phyloP scores from a whole-genome alignment of 2,888 invertebrate genomes.

The Plusia festucae region DNA sequence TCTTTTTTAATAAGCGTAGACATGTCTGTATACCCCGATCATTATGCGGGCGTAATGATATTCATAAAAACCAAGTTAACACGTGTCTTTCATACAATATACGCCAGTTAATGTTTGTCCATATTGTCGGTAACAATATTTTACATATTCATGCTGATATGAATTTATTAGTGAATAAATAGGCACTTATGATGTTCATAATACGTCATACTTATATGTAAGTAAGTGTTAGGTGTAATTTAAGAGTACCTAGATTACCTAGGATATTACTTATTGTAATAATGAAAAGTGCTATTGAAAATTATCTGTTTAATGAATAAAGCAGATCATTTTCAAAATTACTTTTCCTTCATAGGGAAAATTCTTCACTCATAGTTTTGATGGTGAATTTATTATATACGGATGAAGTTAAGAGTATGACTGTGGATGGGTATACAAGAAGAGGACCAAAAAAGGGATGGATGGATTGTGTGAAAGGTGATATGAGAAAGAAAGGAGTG shows the following conservation, averaged over 20 bases:
- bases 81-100: not conserved
- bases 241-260: not conserved
- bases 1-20: no score
- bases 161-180: not conserved
- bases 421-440: no score
- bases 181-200: not conserved
- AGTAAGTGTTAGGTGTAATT: not conserved
- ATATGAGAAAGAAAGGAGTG: no score
- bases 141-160: constrained; percentile 1
- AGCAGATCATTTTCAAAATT: no score
- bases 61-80: not conserved
- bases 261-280: not conserved
- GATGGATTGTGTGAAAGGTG: no score
- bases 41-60: not conserved
- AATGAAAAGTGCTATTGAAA: no score
- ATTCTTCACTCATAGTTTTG: no score
- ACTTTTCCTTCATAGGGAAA: no score
- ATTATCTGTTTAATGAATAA: no score
- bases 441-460: no score
- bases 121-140: not conserved
- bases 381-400: no score
- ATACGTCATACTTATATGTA: not conserved
- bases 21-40: not conserved
- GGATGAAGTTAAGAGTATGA: no score
- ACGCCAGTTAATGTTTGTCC: not conserved